phyloP scores from a whole-genome alignment of 2,888 invertebrate genomes.

The Dioctria linearis region DNA sequence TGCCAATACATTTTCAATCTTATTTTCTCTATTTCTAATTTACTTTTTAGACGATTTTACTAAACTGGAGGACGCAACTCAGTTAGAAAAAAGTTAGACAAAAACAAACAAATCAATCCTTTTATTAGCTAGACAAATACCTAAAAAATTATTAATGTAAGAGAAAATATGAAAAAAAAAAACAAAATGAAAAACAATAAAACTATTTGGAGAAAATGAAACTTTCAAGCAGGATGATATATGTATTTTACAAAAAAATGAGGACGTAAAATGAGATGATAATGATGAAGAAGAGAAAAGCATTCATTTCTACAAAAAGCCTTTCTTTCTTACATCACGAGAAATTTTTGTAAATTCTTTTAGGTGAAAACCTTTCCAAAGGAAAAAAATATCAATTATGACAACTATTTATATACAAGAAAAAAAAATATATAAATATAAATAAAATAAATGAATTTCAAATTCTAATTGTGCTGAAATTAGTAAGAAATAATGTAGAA shows the following conservation, averaged over 20 bases:
- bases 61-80: conserved; percentile 4
- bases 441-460: conserved; percentile 28
- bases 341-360: not conserved
- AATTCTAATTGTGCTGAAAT: conserved; percentile 44
- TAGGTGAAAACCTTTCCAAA: conserved; percentile 21
- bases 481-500: conserved; percentile 7
- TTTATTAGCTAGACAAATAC: conserved; percentile 52
- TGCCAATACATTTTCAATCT: no score
- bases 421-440: conserved; percentile 59
- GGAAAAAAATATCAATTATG: conserved; percentile 43
- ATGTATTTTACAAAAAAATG: conserved; percentile 22
- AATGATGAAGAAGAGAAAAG: not conserved
- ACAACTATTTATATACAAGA: not conserved
- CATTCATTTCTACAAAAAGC: not conserved
- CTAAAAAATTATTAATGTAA: conserved; percentile 39
- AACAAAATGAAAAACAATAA: conserved; percentile 6
- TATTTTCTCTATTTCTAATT: not conserved
- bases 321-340: not conserved
- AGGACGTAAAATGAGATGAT: conserved; percentile 7
- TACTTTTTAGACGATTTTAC: not conserved
- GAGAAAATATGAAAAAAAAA: conserved; percentile 16
- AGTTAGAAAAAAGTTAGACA: conserved; percentile 39
- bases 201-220: not conserved
- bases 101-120: conserved; percentile 28
- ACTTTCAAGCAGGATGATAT: conserved; percentile 9